Conservation (phyloP, 2,888 invertebrate species). For the Morpho deidamia region DNA sequence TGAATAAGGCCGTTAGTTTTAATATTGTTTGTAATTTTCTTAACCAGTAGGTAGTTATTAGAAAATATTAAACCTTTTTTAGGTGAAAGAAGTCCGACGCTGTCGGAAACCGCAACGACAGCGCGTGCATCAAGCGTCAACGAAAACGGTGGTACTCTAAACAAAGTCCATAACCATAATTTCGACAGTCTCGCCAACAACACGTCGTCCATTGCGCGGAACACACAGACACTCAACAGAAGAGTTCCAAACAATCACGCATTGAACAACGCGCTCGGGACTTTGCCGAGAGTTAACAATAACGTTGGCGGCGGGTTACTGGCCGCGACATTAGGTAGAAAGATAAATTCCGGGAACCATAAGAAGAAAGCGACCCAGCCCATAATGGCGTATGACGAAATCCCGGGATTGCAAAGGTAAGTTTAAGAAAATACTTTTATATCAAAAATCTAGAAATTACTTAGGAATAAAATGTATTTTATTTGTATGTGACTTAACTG, state of each 20-base stretch:
- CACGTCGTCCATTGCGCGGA: conserved; percentile 45
- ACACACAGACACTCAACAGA: conserved; percentile 66
- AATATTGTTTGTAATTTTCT: too few species aligned
- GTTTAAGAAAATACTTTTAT: neutral
- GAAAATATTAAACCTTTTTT: neutral
- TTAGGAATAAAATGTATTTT: too few species aligned
- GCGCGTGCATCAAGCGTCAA: conserved; percentile 86
- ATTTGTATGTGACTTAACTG: too few species aligned
- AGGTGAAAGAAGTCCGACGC: conserved; percentile 89
- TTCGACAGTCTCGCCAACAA: conserved; percentile 52
- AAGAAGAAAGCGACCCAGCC: conserved; percentile 72
- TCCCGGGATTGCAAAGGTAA: conserved; percentile 76
- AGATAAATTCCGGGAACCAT: conserved; percentile 71
- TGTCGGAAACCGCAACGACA: conserved; percentile 90
- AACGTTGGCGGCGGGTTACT: conserved; percentile 51
- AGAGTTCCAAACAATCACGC: conserved; percentile 54
- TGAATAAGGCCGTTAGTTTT: too few species aligned
- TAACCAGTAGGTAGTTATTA: too few species aligned
- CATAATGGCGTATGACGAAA: conserved; percentile 78
- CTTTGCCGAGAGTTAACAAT: conserved; percentile 64
- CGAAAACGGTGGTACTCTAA: conserved; percentile 57
- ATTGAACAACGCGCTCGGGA: conserved; percentile 65
- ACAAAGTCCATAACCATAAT: conserved; percentile 59
- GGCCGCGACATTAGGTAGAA: conserved; percentile 65
- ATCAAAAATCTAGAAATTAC: too few species aligned